phyloP scores from a whole-genome alignment of 2,113 vertebrate species.

The Pan paniscus region DNA sequence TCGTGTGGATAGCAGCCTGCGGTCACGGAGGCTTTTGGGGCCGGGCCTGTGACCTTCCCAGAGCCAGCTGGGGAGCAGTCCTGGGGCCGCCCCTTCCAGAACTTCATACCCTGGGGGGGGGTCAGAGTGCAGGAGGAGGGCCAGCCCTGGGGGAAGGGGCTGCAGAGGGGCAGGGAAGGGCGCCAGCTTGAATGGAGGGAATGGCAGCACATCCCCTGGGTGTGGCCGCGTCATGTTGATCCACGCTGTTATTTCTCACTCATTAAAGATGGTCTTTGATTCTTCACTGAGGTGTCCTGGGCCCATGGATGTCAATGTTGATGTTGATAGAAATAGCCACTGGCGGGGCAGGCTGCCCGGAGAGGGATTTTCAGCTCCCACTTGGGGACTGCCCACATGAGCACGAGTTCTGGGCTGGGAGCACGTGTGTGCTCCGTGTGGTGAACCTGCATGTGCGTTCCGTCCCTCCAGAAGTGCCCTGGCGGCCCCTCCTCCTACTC shows the following conservation, averaged over 20 bases:
- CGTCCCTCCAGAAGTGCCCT: not conserved
- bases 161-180: too few species aligned
- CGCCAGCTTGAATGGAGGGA: not conserved
- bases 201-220: accelerated
- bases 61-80: not conserved
- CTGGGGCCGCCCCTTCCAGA: not conserved
- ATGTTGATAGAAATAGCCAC: not conserved
- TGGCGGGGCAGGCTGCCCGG: not conserved
- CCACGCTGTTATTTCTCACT: not conserved
- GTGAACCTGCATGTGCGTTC: accelerated
- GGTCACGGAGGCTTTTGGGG: not conserved
- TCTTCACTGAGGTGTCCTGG: not conserved
- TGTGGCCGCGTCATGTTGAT: too few species aligned
- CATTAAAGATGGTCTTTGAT: not conserved
- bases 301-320: accelerated
- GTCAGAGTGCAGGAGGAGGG: not conserved
- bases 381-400: not conserved
- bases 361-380: not conserved
- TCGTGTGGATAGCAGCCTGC: accelerated
- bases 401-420: accelerated
- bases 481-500: not conserved
- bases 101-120: not conserved
- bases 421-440: not conserved
- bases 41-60: not conserved
- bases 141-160: not conserved